Evolutionary conservation across 2,113 vertebrate genomes (phyloP), one percentile per base, ranked within the genome.

Genomic region (Nothocercus julius): DNA sequence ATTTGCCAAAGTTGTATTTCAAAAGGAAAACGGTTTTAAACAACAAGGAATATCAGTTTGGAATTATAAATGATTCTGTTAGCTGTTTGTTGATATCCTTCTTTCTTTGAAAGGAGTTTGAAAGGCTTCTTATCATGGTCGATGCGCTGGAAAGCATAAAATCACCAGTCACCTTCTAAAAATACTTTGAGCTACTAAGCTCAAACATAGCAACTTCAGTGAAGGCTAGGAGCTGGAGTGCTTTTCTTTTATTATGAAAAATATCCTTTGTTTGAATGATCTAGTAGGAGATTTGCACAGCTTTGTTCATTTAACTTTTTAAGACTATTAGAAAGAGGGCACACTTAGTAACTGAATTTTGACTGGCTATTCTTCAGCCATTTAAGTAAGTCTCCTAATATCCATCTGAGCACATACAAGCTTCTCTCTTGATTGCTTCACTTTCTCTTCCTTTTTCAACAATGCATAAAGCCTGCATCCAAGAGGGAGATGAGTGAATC

Each of bases 21-120:
- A 87, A 82, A 94, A 88, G 34, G 28, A 90, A 95, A 94, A 73
- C 3, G 38, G 25, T 77, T 81, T 92, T 78, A 85, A 89, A 89
- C 20, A 82, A 93, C 67, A 11, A 76, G 32, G 19, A 93, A 6
- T 54, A 75, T 49, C 4, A 75, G 81, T 91, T 94, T 85, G 82
- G 62, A 86, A 53, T 56, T 56, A 32, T 34, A 72, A 86, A 74
- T 87, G 56, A 45, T 53, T 85, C 59, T 70, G 8, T 76, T 56
- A 76, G 51, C 25, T 68, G 19, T 74, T 86, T 90, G 47, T 45
- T 76, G 53, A 44, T 81, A 68, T 34, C 22, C 9, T 75, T 45
- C 32, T 10, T 70, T 73, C 91, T 38, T 85, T 77, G 91, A 24
- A 80, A 66, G 18, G n/a, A 34, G 72, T 90, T 90, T 53, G 73